Evolutionary conservation across 2,888 invertebrate species (phyloP).

Genomic region (Schrankia costaestrigalis): DNA sequence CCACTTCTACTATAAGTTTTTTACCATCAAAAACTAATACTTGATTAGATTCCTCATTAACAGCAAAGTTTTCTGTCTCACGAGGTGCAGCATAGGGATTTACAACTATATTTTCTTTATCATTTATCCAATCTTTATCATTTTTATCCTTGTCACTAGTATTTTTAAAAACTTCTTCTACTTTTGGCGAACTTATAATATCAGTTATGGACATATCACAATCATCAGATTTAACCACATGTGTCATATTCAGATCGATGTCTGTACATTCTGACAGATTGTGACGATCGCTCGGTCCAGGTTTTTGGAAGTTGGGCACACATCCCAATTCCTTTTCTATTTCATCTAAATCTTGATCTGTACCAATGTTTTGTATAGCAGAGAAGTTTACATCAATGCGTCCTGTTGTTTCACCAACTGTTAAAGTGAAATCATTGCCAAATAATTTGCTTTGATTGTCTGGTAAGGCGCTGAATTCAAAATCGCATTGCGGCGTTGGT

Average conservation of each 20-base stretch:
- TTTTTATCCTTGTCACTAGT: conserved; percentile 33
- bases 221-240: conserved; percentile 41
- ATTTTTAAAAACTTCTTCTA: conserved; percentile 48
- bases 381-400: conserved; percentile 63
- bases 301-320: conserved; percentile 35
- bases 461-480: conserved; percentile 58
- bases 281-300: conserved; percentile 33
- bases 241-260: conserved; percentile 61
- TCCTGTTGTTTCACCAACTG: conserved; percentile 50
- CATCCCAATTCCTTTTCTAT: conserved; percentile 53
- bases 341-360: conserved; percentile 60
- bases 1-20: conserved; percentile 50
- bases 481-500: conserved; percentile 43
- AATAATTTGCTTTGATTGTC: conserved; percentile 59
- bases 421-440: conserved; percentile 46
- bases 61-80: conserved; percentile 52
- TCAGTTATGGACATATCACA: conserved; percentile 71
- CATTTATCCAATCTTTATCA: conserved; percentile 48
- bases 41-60: conserved; percentile 52
- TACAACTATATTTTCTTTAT: conserved; percentile 66
- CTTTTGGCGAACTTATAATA: conserved; percentile 53
- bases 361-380: conserved; percentile 37
- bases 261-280: conserved; percentile 61
- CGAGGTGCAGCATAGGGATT: conserved; percentile 57
- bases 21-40: conserved; percentile 69